Evolutionary conservation across 1,140 invertebrate species (phyloP).

Genomic region (Stegodyphus mimosarum): DNA sequence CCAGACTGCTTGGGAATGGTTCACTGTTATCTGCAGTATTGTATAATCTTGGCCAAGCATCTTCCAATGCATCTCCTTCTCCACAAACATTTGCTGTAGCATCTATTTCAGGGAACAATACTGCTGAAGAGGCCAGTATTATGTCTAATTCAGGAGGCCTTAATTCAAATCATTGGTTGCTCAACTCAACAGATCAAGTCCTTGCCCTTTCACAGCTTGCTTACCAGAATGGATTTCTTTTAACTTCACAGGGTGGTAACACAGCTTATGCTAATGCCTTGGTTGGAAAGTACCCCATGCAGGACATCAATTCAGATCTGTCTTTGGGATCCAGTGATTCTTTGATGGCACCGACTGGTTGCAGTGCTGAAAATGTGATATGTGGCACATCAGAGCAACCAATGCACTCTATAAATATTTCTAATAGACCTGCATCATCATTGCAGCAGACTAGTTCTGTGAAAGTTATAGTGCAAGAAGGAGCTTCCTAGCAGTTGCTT

Average conservation of each 20-base stretch:
- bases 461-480: constrained; percentile 59
- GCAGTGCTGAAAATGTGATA: constrained; percentile 44
- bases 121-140: constrained; percentile 20
- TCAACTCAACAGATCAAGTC: constrained; percentile 48
- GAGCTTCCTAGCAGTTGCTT: constrained; percentile 61
- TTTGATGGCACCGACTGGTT: constrained; percentile 7
- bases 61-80: constrained; percentile 21
- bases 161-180: constrained; percentile 50
- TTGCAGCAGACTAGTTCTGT: constrained; percentile 54
- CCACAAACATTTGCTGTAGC: constrained; percentile 11
- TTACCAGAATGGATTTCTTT: constrained; percentile 54
- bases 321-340: constrained; percentile 15
- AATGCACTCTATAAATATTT: constrained; percentile 48
- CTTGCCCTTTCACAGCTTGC: constrained; percentile 42
- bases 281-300: constrained; percentile 50
- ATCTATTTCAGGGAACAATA: constrained; percentile 9
- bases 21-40: constrained; percentile 43
- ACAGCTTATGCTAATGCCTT: constrained; percentile 40
- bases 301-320: constrained; percentile 24
- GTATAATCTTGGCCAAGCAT: constrained; percentile 40
- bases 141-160: constrained; percentile 33
- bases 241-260: constrained; percentile 22
- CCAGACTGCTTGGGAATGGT: constrained; percentile 22
- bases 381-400: constrained; percentile 42
- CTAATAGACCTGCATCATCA: constrained; percentile 44